Conservation (phyloP, 1,140 invertebrate genomes). For the Musca domestica region DNA sequence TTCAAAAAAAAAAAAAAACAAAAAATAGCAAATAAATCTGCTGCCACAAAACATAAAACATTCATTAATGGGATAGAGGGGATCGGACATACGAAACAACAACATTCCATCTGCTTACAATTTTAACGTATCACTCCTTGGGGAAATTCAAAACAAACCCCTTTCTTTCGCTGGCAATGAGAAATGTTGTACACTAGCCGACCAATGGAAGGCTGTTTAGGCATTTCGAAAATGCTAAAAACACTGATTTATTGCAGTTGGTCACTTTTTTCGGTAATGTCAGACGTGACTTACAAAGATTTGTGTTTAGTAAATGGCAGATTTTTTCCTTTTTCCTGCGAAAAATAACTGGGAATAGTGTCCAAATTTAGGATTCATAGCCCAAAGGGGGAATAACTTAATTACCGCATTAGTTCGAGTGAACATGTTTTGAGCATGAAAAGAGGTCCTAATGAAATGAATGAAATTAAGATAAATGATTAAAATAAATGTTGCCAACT, state of each 20-base stretch:
- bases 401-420: conserved; percentile 11
- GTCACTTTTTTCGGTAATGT: conserved; percentile 39
- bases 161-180: conserved; percentile 42
- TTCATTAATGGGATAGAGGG: conserved; percentile 21
- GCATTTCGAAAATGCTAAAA: background rate
- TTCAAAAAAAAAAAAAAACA: no score
- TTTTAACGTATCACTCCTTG: conserved; percentile 54
- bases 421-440: no score
- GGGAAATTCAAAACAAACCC: conserved; percentile 49
- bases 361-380: no score
- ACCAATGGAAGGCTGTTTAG: background rate
- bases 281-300: conserved; percentile 16
- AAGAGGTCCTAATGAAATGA: background rate
- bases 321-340: no score
- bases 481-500: conserved; percentile 4
- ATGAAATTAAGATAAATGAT: conserved; percentile 11
- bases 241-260: conserved; percentile 51
- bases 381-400: conserved; percentile 31
- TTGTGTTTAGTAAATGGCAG: conserved; percentile 1
- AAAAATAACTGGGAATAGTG: no score
- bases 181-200: background rate
- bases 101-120: conserved; percentile 41
- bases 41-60: background rate
- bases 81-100: no score
- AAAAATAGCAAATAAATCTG: conserved; percentile 6